A percentile compares a stretch with the other conserved stretches of the same genome.
phyloP scores from a whole-genome alignment of 2,888 invertebrate genomes.

The Drosophila mayaguana region DNA sequence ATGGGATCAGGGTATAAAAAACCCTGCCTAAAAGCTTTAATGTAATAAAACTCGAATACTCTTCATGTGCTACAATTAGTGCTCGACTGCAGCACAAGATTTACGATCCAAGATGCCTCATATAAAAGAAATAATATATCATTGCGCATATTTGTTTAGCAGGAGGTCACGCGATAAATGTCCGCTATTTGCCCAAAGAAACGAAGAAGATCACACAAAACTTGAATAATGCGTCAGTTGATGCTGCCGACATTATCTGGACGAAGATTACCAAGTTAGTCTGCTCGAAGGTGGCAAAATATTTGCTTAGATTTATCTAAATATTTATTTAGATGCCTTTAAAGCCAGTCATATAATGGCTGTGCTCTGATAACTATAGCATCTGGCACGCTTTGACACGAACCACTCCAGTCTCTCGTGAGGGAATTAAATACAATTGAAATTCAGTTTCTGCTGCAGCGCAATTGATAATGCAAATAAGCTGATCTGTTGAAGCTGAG shows the following conservation, averaged over 20 bases:
- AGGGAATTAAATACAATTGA: constrained; percentile 34
- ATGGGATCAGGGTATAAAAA: too few species aligned
- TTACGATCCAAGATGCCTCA: not conserved
- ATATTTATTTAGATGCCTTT: constrained; percentile 1
- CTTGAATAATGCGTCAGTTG: constrained; percentile 42
- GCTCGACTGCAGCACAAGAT: not conserved
- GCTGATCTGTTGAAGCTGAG: not conserved
- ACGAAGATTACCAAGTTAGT: constrained; percentile 14
- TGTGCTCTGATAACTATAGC: not conserved
- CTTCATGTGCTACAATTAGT: not conserved
- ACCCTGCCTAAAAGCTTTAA: not conserved
- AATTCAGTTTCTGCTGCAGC: too few species aligned
- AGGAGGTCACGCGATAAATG: constrained; percentile 58
- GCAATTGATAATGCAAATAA: constrained; percentile 42
- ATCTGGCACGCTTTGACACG: constrained; percentile 32
- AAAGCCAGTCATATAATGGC: not conserved
- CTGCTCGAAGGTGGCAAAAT: constrained; percentile 39
- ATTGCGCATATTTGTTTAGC: constrained; percentile 59
- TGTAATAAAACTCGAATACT: not conserved
- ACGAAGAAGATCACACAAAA: not conserved
- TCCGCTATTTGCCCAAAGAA: constrained; percentile 38
- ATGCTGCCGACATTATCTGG: constrained; percentile 37
- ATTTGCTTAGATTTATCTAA: constrained; percentile 45
- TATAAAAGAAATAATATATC: constrained; percentile 18
- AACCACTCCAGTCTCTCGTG: not conserved